Conservation (phyloP, 2,113 vertebrate species). For the Notechis scutatus region DNA sequence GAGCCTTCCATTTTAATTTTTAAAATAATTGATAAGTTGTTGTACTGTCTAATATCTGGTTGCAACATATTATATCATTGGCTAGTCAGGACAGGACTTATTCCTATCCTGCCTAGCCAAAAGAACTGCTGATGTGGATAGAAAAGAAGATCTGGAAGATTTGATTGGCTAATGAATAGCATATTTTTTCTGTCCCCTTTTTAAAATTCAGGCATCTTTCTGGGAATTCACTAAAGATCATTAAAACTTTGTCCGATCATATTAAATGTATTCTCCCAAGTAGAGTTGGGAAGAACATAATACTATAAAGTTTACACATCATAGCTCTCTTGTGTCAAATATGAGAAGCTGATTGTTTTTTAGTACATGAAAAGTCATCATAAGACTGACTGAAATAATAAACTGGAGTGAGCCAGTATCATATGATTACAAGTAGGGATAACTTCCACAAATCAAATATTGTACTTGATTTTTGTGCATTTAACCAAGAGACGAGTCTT, state of each 20-base stretch:
- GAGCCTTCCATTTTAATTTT: not conserved
- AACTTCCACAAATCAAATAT: not conserved
- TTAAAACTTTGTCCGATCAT: not conserved
- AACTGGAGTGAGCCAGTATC: not conserved
- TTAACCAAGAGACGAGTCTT: not conserved
- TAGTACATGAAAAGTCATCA: not conserved
- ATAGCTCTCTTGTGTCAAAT: not conserved
- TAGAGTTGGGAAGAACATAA: not conserved
- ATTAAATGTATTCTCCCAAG: not conserved
- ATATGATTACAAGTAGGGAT: not conserved
- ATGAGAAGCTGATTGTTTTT: not conserved
- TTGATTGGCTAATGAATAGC: not conserved
- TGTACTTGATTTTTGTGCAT: not conserved
- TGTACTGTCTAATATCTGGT: not conserved
- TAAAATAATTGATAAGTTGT: not conserved
- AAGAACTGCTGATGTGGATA: not conserved
- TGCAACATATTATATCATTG: not conserved
- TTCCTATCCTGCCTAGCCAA: not conserved
- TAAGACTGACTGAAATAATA: not conserved
- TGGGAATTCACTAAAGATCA: not conserved
- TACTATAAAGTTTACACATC: not conserved
- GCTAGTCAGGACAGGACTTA: not conserved
- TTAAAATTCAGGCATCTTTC: not conserved
- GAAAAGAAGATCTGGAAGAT: not conserved
- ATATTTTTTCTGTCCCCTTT: not conserved